A percentile compares a stretch with the other conserved stretches of the same genome.
These are phyloP conservation scores for Lanistes nyassanus DNA, from an alignment of 1,140 invertebrate genomes.

Conservation along the genomic window DNA sequence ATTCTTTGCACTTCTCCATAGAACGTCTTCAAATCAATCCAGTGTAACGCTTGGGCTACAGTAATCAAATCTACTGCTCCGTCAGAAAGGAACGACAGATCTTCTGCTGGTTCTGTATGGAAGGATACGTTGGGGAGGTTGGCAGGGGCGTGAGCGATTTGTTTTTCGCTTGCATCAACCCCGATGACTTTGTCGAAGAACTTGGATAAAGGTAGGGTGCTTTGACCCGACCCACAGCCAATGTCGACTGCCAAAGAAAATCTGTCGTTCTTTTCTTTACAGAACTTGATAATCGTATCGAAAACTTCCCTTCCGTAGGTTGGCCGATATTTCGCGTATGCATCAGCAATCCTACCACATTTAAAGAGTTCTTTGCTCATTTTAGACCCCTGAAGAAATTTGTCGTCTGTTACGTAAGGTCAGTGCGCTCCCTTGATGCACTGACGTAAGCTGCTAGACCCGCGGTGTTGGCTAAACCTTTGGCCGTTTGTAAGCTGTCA, in stretches of 20 bases:
- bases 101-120: slow-evolving; percentile 62
- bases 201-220: slow-evolving; percentile 61
- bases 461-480: too few relatives aligned
- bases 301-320: slow-evolving; percentile 53
- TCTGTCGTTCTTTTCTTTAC: slow-evolving; percentile 42
- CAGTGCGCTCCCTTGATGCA: too few relatives aligned
- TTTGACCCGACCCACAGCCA: slow-evolving; percentile 70
- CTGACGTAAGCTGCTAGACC: too few relatives aligned
- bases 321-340: slow-evolving; percentile 63
- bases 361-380: background rate
- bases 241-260: slow-evolving; percentile 61
- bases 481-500: too few relatives aligned
- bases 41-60: slow-evolving; percentile 66
- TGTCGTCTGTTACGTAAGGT: too few relatives aligned
- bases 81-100: slow-evolving; percentile 49
- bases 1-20: slow-evolving; percentile 65
- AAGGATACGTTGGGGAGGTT: slow-evolving; percentile 38
- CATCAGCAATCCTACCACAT: slow-evolving; percentile 38
- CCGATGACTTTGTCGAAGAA: slow-evolving; percentile 59
- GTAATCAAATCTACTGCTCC: slow-evolving; percentile 66
- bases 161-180: slow-evolving; percentile 43
- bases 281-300: slow-evolving; percentile 54
- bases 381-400: too few relatives aligned
- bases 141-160: slow-evolving; percentile 43
- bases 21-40: slow-evolving; percentile 68